These are phyloP conservation scores for Spodoptera littoralis DNA, from an alignment of 2,888 invertebrate genomes.

Conservation along the genomic window DNA sequence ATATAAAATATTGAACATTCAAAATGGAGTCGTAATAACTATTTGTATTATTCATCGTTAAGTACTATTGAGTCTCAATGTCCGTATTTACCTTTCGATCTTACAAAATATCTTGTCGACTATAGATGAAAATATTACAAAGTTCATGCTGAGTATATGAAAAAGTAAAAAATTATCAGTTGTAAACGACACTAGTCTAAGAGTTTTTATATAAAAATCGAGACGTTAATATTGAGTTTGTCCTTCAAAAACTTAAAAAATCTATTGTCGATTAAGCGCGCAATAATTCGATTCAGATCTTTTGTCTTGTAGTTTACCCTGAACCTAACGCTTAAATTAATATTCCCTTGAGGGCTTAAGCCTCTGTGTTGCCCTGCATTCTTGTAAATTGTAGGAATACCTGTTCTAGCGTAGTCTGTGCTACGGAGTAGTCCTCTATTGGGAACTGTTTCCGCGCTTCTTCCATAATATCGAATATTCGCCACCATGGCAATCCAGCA, in stretches of 20 bases:
- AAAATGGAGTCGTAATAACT: constrained; percentile 19
- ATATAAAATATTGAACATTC: constrained; percentile 45
- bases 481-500: constrained; percentile 90
- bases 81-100: constrained; percentile 11
- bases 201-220: constrained; percentile 2
- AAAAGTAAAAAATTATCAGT: constrained; percentile 10
- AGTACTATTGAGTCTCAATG: constrained; percentile 31
- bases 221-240: background rate
- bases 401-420: constrained; percentile 94
- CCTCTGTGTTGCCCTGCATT: constrained; percentile 61
- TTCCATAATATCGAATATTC: constrained; percentile 91
- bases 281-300: constrained; percentile 30
- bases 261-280: constrained; percentile 9
- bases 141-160: background rate
- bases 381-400: constrained; percentile 91
- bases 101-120: background rate
- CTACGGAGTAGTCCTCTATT: constrained; percentile 94
- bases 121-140: constrained; percentile 9
- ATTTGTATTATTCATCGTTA: constrained; percentile 29
- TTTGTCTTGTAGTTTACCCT: constrained; percentile 32
- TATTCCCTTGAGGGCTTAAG: constrained; percentile 10
- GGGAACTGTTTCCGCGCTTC: constrained; percentile 85
- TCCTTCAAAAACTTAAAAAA: background rate
- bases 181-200: background rate
- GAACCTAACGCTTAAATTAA: constrained; percentile 36